Base-by-base conservation (phyloP, 2,797 vertebrate species). In the Ctenopoma kingsleyae region DNA sequence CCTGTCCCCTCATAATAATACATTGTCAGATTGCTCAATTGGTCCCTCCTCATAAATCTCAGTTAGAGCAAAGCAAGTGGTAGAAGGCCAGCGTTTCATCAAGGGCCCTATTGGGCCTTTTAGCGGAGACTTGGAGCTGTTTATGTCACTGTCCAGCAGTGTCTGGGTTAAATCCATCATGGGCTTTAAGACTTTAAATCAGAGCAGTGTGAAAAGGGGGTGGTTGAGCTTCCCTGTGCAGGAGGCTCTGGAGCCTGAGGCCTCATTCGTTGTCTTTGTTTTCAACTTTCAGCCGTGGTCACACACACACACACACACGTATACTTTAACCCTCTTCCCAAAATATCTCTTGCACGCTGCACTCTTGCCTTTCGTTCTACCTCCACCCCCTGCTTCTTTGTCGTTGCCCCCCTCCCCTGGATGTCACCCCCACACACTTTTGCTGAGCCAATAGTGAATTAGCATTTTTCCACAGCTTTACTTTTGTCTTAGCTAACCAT, bases 391-490 rank as follows among this genome's bases (percentile, higher is more conserved):
- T 55, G 68, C 73, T 69, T 82, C 69, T 77, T 76, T 78, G 70
- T 83, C 58, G 8, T 56, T 32, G 0, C 73, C 62, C 15, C 7
- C 35, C 51, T 17, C 53, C 46, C n/a, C 23, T 40, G n/a, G 43
- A 41, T 40, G 53, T 53, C 53, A 0, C 38, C 35, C 3, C 35
- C 35, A 36, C 35, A 52, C 71, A 38, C 40, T 51, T 75, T 63
- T 68, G 38, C 55, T 2, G 20, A 75, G 77, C 83, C 82, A 88
- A 76, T 76, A 73, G 81, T 87, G 83, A 92, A 92, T 94, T 93
- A 80, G 87, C 91, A 92, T 94, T 93, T 93, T 92, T 90, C 85
- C 86, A 84, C 74, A 71, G 90, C 88, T 88, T 87, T 85, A 90
- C 86, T 87, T 91, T 92, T 91, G 90, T 93, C 87, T 92, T 91